A percentile compares a stretch with the other conserved stretches of the same genome.
Conservation (phyloP, 2,113 vertebrate genomes). For the Dicerorhinus sumatrensis region DNA sequence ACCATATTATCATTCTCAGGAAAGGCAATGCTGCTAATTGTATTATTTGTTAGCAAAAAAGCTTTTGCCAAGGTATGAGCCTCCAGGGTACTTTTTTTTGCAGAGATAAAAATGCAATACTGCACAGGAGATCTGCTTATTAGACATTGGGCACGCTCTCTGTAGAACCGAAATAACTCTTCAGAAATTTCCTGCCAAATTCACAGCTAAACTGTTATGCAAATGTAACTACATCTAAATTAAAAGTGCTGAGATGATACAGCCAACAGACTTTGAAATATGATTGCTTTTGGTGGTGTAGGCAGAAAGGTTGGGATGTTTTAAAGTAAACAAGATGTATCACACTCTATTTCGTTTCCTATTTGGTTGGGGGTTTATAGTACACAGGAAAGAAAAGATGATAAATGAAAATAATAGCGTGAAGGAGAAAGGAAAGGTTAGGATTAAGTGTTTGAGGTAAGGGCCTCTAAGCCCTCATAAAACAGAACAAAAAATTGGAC, state of each 20-base stretch:
- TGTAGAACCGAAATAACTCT: slow-evolving; percentile 74
- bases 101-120: slow-evolving; percentile 59
- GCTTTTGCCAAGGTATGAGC: slow-evolving; percentile 58
- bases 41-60: slow-evolving; percentile 60
- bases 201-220: slow-evolving; percentile 78
- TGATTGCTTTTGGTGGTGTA: slow-evolving; percentile 64
- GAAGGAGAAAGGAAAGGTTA: background rate
- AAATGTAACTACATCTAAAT: slow-evolving; percentile 81
- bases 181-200: slow-evolving; percentile 76
- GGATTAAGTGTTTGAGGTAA: background rate
- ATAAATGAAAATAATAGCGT: background rate
- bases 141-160: slow-evolving; percentile 67
- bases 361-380: slow-evolving; percentile 32
- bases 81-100: slow-evolving; percentile 50
- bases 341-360: slow-evolving; percentile 54
- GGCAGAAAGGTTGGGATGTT: slow-evolving; percentile 36
- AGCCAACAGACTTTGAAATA: slow-evolving; percentile 64
- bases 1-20: slow-evolving; percentile 11
- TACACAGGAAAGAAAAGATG: slow-evolving; percentile 19
- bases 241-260: slow-evolving; percentile 69
- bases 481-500: slow-evolving; percentile 5
- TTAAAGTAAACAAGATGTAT: slow-evolving; percentile 69
- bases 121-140: slow-evolving; percentile 73
- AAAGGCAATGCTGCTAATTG: slow-evolving; percentile 46
- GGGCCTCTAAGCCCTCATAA: background rate